A percentile compares a stretch with the other conserved stretches of the same genome.
Evolutionary conservation across 2,888 invertebrate genomes (phyloP).

Genomic region (Eueremaeus valkanovi): DNA sequence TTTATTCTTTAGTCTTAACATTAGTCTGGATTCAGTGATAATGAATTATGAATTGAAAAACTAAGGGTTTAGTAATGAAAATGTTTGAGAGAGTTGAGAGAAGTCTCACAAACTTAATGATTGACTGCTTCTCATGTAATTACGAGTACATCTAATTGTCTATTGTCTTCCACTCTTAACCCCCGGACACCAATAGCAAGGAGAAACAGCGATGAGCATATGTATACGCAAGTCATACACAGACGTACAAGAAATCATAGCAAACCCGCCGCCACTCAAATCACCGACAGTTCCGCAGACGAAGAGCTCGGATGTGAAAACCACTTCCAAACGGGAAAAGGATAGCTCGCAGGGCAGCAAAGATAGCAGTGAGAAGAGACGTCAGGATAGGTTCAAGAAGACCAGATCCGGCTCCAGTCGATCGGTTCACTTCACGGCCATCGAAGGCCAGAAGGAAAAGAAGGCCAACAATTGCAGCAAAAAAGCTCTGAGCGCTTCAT

Average conservation of each 20-base stretch:
- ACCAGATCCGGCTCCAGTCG: conserved; percentile 46
- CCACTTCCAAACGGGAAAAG: conserved; percentile 50
- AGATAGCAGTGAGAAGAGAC: conserved; percentile 55
- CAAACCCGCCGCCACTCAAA: conserved; percentile 54
- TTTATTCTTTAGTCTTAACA: too few relatives aligned
- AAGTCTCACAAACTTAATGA: too few relatives aligned
- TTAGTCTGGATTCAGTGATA: too few relatives aligned
- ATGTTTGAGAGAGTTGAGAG: too few relatives aligned
- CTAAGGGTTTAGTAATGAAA: too few relatives aligned
- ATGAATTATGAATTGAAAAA: too few relatives aligned
- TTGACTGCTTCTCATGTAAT: too few relatives aligned
- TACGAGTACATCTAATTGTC: too few relatives aligned
- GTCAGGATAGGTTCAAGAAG: neutral
- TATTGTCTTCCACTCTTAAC: neutral
- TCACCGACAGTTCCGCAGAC: conserved; percentile 47
- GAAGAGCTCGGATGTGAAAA: conserved; percentile 50
- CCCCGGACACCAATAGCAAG: conserved; percentile 58
- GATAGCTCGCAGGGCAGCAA: conserved; percentile 50
- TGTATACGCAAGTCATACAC: conserved; percentile 77
- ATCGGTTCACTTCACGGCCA: conserved; percentile 53
- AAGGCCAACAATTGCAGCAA: neutral
- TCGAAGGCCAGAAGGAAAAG: conserved; percentile 41
- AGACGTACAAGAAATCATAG: conserved; percentile 75
- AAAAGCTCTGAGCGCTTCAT: conserved; percentile 13
- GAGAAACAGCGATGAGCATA: conserved; percentile 83